A percentile compares a stretch with the other conserved stretches of the same genome.
phyloP scores from a whole-genome alignment of 1,140 invertebrate genomes.

The Leptestheria dahalacensis region DNA sequence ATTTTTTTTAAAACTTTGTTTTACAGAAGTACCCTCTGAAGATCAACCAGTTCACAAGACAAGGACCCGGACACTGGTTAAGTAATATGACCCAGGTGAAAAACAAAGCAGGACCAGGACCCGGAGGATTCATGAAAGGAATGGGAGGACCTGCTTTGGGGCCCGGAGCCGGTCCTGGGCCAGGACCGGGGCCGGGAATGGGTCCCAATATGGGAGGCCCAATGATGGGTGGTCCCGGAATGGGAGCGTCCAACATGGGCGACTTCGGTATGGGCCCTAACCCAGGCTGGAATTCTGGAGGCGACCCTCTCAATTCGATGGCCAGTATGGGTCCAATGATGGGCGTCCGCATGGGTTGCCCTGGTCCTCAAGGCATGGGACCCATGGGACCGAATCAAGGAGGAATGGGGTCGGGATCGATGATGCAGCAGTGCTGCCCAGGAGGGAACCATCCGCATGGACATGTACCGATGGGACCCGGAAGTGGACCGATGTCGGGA shows the following conservation, averaged over 20 bases:
- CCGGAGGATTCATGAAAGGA: conserved; percentile 9
- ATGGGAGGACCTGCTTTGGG: conserved; percentile 14
- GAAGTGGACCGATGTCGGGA: no score
- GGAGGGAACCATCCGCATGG: conserved; percentile 14
- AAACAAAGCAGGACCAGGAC: conserved; percentile 43
- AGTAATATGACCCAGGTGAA: conserved; percentile 62
- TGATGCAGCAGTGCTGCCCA: conserved; percentile 8
- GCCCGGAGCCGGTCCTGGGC: conserved; percentile 17
- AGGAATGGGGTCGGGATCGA: background rate
- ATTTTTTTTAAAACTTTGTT: conserved; percentile 3
- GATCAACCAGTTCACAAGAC: conserved; percentile 67
- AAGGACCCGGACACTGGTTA: conserved; percentile 63
- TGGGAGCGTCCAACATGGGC: conserved; percentile 6
- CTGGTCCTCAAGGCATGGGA: conserved; percentile 15
- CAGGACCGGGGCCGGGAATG: conserved; percentile 17
- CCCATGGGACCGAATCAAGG: conserved; percentile 8
- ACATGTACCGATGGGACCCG: conserved; percentile 16
- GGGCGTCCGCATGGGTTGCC: conserved; percentile 9
- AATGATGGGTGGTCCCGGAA: conserved; percentile 6
- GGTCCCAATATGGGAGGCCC: conserved; percentile 21
- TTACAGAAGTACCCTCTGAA: conserved; percentile 72
- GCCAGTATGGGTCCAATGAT: conserved; percentile 15
- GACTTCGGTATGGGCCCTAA: conserved; percentile 13
- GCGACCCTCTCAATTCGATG: conserved; percentile 9
- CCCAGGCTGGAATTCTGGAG: conserved; percentile 23